Evolutionary conservation across 2,888 invertebrate species (phyloP).

Genomic region (Oxyscelio sp.): DNA sequence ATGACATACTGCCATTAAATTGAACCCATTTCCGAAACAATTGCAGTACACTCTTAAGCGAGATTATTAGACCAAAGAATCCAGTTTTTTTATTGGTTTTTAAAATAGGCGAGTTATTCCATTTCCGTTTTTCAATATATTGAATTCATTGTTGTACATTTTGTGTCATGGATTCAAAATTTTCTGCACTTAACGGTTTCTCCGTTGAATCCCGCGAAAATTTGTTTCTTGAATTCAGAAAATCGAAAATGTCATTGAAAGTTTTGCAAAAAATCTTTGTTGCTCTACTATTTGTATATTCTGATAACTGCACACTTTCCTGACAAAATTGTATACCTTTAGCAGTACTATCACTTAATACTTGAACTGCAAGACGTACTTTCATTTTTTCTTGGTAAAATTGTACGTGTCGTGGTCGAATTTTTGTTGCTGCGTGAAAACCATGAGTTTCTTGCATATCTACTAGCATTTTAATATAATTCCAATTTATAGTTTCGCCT

Average conservation of each 20-base stretch:
- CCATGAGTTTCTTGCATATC: slow-evolving; percentile 18
- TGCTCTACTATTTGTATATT: slow-evolving; percentile 62
- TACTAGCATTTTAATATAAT: slow-evolving; percentile 30
- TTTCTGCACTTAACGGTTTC: slow-evolving; percentile 21
- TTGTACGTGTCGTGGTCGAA: slow-evolving; percentile 50
- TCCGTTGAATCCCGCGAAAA: slow-evolving; percentile 3
- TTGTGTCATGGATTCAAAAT: slow-evolving; percentile 1
- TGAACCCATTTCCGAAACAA: slow-evolving; percentile 16
- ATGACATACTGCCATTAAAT: slow-evolving; percentile 18
- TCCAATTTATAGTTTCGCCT: slow-evolving; percentile 18
- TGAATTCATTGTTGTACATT: slow-evolving; percentile 1
- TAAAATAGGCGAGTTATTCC: background rate
- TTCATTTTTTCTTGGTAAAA: slow-evolving; percentile 77
- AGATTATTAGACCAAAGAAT: slow-evolving; percentile 37
- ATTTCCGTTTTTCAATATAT: slow-evolving; percentile 6
- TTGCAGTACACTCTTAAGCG: slow-evolving; percentile 19
- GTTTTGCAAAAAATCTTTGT: slow-evolving; percentile 73
- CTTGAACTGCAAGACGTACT: slow-evolving; percentile 77
- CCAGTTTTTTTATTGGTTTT: slow-evolving; percentile 24
- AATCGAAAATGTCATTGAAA: slow-evolving; percentile 79
- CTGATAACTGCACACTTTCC: slow-evolving; percentile 29
- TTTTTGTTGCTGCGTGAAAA: slow-evolving; percentile 41
- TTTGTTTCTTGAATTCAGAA: slow-evolving; percentile 75
- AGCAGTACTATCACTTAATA: slow-evolving; percentile 76
- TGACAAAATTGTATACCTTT: slow-evolving; percentile 69